phyloP scores from a whole-genome alignment of 2,888 invertebrate species.

The Stenodema calcarata region DNA sequence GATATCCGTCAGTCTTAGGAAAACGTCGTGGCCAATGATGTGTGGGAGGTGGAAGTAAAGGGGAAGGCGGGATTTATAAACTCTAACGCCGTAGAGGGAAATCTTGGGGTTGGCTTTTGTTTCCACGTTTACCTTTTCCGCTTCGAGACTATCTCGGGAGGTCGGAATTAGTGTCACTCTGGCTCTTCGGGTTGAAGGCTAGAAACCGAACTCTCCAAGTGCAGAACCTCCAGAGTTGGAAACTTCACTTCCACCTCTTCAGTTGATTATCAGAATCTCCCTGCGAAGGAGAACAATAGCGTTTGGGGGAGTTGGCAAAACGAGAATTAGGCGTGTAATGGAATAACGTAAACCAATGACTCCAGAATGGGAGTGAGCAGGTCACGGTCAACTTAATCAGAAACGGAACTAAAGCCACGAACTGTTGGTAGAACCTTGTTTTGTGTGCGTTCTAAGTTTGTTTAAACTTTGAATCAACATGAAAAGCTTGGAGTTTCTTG shows the following conservation, averaged over 20 bases:
- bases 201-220: background rate
- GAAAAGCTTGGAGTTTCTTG: too few species aligned
- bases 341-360: background rate
- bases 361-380: too few species aligned
- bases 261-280: slow-evolving; percentile 1
- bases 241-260: background rate
- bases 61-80: background rate
- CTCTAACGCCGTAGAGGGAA: background rate
- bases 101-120: background rate
- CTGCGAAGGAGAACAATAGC: background rate
- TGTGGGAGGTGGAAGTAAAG: background rate
- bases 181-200: background rate
- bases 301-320: background rate
- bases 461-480: too few species aligned
- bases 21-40: background rate
- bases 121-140: slow-evolving; percentile 5
- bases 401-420: too few species aligned
- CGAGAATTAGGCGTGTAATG: background rate
- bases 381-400: too few species aligned
- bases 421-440: too few species aligned
- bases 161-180: background rate
- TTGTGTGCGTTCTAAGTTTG: too few species aligned
- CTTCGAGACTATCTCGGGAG: background rate
- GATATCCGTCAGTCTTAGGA: background rate
- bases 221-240: background rate